These are phyloP conservation scores for Tiaroga cobitis DNA, from an alignment of 2,797 vertebrate genomes.

Conservation along the genomic window DNA sequence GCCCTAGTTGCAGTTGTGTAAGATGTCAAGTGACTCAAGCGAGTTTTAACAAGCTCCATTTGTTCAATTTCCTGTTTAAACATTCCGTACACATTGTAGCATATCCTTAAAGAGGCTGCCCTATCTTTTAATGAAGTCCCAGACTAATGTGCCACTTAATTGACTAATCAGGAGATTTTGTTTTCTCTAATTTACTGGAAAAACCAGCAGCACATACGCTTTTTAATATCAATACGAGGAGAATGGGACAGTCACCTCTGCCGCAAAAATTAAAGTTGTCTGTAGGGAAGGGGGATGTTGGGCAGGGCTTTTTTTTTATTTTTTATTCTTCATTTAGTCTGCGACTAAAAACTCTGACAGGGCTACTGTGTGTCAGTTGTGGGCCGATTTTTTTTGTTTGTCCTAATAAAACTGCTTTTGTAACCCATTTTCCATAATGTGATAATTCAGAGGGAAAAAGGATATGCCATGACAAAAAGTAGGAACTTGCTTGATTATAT, in stretches of 20 bases:
- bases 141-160: conserved; percentile 86
- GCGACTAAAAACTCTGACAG: neutral
- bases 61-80: conserved; percentile 85
- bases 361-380: neutral
- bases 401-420: neutral
- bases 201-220: conserved; percentile 77
- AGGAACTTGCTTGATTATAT: conserved; percentile 1
- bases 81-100: conserved; percentile 69
- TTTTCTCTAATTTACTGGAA: conserved; percentile 86
- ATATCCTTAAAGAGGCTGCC: conserved; percentile 79
- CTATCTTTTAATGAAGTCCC: conserved; percentile 86
- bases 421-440: neutral
- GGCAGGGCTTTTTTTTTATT: conserved; percentile 9
- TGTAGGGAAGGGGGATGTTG: conserved; percentile 32
- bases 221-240: conserved; percentile 76
- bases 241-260: conserved; percentile 67
- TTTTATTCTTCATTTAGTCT: conserved; percentile 12
- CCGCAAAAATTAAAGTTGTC: conserved; percentile 68
- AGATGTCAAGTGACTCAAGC: conserved; percentile 84
- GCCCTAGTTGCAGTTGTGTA: conserved; percentile 78
- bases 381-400: neutral
- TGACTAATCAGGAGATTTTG: conserved; percentile 86
- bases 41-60: conserved; percentile 86
- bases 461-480: neutral
- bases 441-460: neutral